These are phyloP conservation scores for Dreissena polymorpha DNA, from an alignment of 1,140 invertebrate genomes.

Conservation along the genomic window DNA sequence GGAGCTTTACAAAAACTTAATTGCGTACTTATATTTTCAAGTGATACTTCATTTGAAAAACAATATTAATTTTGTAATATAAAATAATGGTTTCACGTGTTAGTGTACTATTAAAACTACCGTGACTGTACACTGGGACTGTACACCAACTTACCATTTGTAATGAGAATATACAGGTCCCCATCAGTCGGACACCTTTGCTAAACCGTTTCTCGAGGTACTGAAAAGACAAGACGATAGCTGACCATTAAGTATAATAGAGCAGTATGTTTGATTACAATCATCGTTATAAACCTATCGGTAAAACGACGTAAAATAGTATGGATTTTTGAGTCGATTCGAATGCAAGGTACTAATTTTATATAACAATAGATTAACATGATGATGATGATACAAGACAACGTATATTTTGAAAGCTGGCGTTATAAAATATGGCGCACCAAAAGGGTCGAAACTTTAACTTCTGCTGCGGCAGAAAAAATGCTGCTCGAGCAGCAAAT, in stretches of 20 bases:
- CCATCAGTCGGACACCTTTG: slow-evolving; percentile 46
- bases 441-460: too few relatives aligned
- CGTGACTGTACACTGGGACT: not conserved
- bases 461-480: too few relatives aligned
- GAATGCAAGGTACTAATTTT: not conserved
- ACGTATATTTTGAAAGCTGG: too few relatives aligned
- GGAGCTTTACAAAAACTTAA: not conserved
- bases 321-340: not conserved
- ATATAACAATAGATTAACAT: too few relatives aligned
- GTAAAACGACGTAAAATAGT: not conserved
- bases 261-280: not conserved
- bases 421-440: too few relatives aligned
- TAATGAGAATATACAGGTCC: slow-evolving; percentile 51
- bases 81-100: not conserved
- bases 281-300: not conserved
- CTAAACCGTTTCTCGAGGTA: slow-evolving; percentile 60
- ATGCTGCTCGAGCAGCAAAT: too few relatives aligned
- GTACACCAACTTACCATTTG: slow-evolving; percentile 56
- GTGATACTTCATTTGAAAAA: too few relatives aligned
- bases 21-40: not conserved
- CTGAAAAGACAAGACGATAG: slow-evolving; percentile 49
- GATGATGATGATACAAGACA: too few relatives aligned
- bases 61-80: not conserved
- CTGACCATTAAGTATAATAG: too few relatives aligned
- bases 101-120: too few relatives aligned